A percentile compares a stretch with the other conserved stretches of the same genome.
phyloP scores from a whole-genome alignment of 2,888 invertebrate species.

The Atethmia centrago region DNA sequence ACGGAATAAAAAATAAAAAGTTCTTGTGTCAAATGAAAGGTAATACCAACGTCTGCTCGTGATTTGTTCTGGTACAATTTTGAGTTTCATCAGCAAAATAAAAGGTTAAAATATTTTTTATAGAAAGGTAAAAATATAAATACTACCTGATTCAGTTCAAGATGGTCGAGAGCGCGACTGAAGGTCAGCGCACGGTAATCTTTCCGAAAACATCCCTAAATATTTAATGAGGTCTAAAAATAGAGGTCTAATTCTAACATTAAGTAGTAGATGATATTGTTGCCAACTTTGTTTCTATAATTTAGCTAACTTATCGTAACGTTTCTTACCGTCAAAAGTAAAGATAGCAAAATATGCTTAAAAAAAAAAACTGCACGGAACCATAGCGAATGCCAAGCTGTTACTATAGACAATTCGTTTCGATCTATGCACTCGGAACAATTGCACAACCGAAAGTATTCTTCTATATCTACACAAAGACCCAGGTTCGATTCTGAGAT shows the following conservation, averaged over 20 bases:
- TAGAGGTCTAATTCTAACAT: slow-evolving; percentile 28
- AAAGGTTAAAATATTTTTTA: not conserved
- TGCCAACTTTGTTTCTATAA: not conserved
- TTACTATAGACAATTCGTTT: slow-evolving; percentile 54
- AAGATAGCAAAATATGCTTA: not conserved
- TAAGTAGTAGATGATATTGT: slow-evolving; percentile 3
- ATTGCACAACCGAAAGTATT: slow-evolving; percentile 63
- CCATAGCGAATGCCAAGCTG: slow-evolving; percentile 29
- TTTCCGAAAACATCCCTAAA: slow-evolving; percentile 36
- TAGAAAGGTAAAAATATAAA: not conserved
- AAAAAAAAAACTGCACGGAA: slow-evolving; percentile 6
- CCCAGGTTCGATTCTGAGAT: slow-evolving; percentile 65
- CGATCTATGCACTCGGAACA: slow-evolving; percentile 50
- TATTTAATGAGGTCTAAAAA: slow-evolving; percentile 29
- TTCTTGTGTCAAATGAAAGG: slow-evolving; percentile 23
- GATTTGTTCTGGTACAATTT: slow-evolving; percentile 15
- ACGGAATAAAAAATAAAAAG: slow-evolving; percentile 53
- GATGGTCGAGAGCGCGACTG: slow-evolving; percentile 1
- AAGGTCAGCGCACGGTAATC: slow-evolving; percentile 21
- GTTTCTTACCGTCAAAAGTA: not conserved
- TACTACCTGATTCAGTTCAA: slow-evolving; percentile 2
- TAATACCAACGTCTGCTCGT: not conserved
- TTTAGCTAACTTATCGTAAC: not conserved
- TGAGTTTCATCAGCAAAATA: not conserved
- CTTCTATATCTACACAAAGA: slow-evolving; percentile 66